A percentile compares a stretch with the other conserved stretches of the same genome.
Conservation (phyloP, 2,113 vertebrate species). For the Pangasianodon gigas region DNA sequence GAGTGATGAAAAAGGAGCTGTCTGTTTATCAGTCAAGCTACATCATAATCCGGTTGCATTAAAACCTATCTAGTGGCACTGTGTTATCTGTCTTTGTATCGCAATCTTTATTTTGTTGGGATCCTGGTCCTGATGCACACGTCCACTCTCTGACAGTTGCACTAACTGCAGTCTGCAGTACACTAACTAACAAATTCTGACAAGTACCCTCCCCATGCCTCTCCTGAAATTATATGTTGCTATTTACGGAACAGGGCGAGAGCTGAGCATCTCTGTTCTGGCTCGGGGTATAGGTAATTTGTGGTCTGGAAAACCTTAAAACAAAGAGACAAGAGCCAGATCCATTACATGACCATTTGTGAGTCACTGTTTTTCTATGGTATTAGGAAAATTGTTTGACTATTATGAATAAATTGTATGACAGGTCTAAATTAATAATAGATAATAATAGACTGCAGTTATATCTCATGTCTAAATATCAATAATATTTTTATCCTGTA, state of each 20-base stretch:
- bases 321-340: neutral
- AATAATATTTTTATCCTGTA: neutral
- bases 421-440: neutral
- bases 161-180: neutral
- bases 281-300: neutral
- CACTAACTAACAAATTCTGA: neutral
- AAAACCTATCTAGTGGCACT: neutral
- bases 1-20: neutral
- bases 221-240: neutral
- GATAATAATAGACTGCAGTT: neutral
- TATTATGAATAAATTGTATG: neutral
- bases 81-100: neutral
- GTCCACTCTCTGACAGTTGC: neutral
- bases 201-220: neutral
- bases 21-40: neutral
- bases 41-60: neutral
- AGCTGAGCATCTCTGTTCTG: neutral
- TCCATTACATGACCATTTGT: neutral
- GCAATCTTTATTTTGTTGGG: neutral
- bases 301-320: neutral
- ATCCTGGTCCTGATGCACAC: neutral
- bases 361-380: neutral
- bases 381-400: neutral
- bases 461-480: neutral
- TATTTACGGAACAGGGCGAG: neutral